phyloP scores from a whole-genome alignment of 2,888 invertebrate species.

The Acholoe squamosa region DNA sequence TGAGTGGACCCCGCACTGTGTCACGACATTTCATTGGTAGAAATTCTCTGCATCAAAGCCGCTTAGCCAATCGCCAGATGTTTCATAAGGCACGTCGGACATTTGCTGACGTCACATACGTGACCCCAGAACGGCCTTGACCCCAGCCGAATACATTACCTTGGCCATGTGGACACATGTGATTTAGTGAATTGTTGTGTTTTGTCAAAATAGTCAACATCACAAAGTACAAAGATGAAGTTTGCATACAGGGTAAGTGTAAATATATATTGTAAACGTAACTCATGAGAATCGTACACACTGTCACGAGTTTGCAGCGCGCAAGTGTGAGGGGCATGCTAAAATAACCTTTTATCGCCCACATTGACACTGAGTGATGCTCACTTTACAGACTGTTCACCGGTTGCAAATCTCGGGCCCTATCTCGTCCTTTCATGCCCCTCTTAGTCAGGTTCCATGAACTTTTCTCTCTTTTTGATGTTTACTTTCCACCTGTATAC shows the following conservation, averaged over 20 bases:
- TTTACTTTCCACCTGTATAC: too few relatives aligned
- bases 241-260: constrained; percentile 44
- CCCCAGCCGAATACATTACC: constrained; percentile 12
- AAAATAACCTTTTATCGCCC: too few relatives aligned
- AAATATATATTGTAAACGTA: neutral
- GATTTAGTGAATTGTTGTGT: neutral
- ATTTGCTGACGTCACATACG: constrained; percentile 42
- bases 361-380: too few relatives aligned
- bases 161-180: constrained; percentile 28
- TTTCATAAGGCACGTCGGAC: neutral
- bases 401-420: too few relatives aligned
- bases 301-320: too few relatives aligned
- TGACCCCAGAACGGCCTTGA: constrained; percentile 59
- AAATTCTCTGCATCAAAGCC: neutral
- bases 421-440: too few relatives aligned
- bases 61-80: neutral
- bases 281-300: neutral
- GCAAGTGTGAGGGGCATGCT: too few relatives aligned
- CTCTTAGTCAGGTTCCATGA: too few relatives aligned
- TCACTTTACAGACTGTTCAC: too few relatives aligned
- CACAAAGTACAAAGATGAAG: constrained; percentile 7
- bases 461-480: too few relatives aligned
- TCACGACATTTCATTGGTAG: constrained; percentile 8
- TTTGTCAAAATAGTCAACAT: neutral
- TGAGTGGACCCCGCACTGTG: neutral